phyloP scores from a whole-genome alignment of 1,140 invertebrate genomes.

The Drosophila kikkawai region DNA sequence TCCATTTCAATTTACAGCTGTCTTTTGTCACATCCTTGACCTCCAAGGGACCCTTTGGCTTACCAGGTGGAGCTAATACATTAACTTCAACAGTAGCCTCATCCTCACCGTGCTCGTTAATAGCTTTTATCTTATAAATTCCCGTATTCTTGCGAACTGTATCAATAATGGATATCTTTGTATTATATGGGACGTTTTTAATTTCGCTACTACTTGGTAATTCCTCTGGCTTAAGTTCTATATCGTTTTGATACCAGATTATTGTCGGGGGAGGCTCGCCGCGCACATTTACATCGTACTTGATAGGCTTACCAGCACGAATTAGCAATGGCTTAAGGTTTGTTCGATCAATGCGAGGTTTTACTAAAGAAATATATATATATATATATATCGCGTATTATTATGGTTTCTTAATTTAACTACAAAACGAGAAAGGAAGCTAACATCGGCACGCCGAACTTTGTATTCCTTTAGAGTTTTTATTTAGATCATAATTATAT shows the following conservation, averaged over 20 bases:
- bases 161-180: conserved; percentile 95
- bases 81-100: conserved; percentile 97
- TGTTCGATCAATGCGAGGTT: conserved; percentile 98
- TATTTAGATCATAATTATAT: too few species aligned
- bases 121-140: conserved; percentile 95
- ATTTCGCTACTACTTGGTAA: conserved; percentile 91
- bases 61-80: conserved; percentile 93
- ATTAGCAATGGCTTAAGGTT: conserved; percentile 96
- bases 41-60: conserved; percentile 96
- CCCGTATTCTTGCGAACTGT: conserved; percentile 94
- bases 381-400: not conserved
- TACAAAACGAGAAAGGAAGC: not conserved
- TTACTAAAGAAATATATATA: conserved; percentile 86
- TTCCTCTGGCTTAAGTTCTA: conserved; percentile 86
- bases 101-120: conserved; percentile 96
- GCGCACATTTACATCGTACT: conserved; percentile 96
- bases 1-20: conserved; percentile 96
- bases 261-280: conserved; percentile 97
- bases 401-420: not conserved
- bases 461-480: too few species aligned
- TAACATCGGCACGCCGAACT: too few species aligned
- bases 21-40: conserved; percentile 96
- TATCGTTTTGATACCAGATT: conserved; percentile 90
- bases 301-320: conserved; percentile 95
- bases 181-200: conserved; percentile 96